phyloP scores from a whole-genome alignment of 1,140 invertebrate species.

The Dendroctonus valens region DNA sequence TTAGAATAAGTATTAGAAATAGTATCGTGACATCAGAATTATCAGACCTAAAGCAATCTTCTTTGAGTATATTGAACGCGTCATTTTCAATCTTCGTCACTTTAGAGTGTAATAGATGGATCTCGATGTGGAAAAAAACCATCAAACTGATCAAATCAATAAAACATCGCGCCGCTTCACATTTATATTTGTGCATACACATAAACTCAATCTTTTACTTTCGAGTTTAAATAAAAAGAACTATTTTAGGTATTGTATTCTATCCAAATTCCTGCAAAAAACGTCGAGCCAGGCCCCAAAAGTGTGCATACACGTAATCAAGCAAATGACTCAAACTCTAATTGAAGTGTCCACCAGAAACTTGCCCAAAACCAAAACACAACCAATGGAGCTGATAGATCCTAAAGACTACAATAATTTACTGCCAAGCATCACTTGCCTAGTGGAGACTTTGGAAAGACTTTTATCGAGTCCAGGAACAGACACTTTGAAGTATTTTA shows the following conservation, averaged over 20 bases:
- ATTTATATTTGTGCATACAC: too few relatives aligned
- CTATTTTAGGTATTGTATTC: constrained; percentile 20
- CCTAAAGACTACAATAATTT: constrained; percentile 2
- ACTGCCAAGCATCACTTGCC: background rate
- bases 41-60: too few relatives aligned
- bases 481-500: constrained; percentile 20
- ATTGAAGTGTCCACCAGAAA: constrained; percentile 3
- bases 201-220: too few relatives aligned
- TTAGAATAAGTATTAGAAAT: too few relatives aligned
- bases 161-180: too few relatives aligned
- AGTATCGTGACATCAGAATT: too few relatives aligned
- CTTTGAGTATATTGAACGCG: too few relatives aligned
- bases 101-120: too few relatives aligned
- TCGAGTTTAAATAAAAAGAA: background rate
- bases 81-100: too few relatives aligned
- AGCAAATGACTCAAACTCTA: constrained; percentile 23
- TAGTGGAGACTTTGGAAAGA: constrained; percentile 27
- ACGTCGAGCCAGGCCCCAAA: constrained; percentile 12
- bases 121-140: too few relatives aligned
- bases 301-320: constrained; percentile 17
- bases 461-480: constrained; percentile 16
- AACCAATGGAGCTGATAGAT: constrained; percentile 8
- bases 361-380: constrained; percentile 11
- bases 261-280: constrained; percentile 23
- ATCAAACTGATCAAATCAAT: too few relatives aligned